Evolutionary conservation across 2,888 invertebrate genomes (phyloP).

Genomic region (Agonopterix subpropinquella): DNA sequence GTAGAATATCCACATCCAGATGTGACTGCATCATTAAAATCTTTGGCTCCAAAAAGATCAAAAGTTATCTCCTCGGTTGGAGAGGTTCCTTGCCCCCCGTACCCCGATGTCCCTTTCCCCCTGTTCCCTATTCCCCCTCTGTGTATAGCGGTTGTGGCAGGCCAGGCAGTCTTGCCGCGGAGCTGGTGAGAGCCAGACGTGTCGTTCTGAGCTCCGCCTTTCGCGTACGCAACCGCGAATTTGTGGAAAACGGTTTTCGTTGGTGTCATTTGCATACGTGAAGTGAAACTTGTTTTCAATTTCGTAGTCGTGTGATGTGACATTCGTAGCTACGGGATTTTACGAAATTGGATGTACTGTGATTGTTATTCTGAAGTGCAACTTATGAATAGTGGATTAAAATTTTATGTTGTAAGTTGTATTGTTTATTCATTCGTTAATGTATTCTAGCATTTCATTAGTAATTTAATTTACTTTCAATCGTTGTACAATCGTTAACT

Average conservation of each 20-base stretch:
- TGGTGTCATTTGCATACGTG: slow-evolving; percentile 59
- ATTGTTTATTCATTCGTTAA: not conserved
- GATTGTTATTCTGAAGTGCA: slow-evolving; percentile 34
- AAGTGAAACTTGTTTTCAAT: slow-evolving; percentile 59
- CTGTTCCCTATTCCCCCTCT: slow-evolving; percentile 38
- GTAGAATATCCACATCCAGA: slow-evolving; percentile 67
- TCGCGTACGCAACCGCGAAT: slow-evolving; percentile 35
- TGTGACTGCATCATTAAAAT: slow-evolving; percentile 73
- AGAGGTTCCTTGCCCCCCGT: slow-evolving; percentile 46
- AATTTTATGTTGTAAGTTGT: slow-evolving; percentile 33
- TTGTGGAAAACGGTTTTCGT: slow-evolving; percentile 58
- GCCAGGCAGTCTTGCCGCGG: slow-evolving; percentile 55
- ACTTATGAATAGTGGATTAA: slow-evolving; percentile 39
- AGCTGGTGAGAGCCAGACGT: slow-evolving; percentile 42
- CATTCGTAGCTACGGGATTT: slow-evolving; percentile 17
- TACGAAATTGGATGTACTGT: slow-evolving; percentile 28
- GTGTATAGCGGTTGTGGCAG: slow-evolving; percentile 28
- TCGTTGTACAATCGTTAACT: slow-evolving; percentile 1
- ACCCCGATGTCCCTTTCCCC: slow-evolving; percentile 40
- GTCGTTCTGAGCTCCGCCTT: slow-evolving; percentile 9
- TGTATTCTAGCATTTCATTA: not conserved
- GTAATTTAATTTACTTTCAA: not conserved
- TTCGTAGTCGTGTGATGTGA: slow-evolving; percentile 52
- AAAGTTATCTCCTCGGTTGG: slow-evolving; percentile 69
- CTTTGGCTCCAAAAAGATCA: slow-evolving; percentile 71